These are phyloP conservation scores for Synaphobranchus kaupii DNA, from an alignment of 2,797 vertebrate species.

Conservation along the genomic window DNA sequence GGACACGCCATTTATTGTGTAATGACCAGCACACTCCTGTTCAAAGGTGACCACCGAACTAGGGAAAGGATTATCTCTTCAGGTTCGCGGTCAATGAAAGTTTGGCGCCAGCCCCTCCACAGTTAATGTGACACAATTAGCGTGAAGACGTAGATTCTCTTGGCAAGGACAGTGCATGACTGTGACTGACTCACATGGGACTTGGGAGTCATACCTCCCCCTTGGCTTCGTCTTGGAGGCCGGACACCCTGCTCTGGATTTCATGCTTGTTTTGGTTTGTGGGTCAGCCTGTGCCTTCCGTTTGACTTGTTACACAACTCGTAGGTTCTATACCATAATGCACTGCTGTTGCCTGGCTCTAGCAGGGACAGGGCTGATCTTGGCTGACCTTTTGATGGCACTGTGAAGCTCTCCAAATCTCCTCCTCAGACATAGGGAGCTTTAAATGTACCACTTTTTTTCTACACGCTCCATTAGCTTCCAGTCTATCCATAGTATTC, in stretches of 20 bases:
- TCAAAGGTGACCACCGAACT: not conserved
- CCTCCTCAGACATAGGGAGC: not conserved
- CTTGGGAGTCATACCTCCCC: constrained; percentile 45
- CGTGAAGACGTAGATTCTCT: constrained; percentile 25
- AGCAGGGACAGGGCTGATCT: not conserved
- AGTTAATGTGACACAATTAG: constrained; percentile 1
- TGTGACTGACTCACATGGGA: constrained; percentile 51
- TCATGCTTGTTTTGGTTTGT: constrained; percentile 66
- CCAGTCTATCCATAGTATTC: not conserved
- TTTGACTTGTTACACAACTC: constrained; percentile 59
- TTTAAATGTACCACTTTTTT: no score
- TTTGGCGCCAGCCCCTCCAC: not conserved
- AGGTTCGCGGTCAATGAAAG: not conserved
- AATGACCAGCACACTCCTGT: not conserved
- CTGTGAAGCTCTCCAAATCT: not conserved
- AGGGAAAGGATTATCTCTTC: not conserved
- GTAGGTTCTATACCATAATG: constrained; percentile 55
- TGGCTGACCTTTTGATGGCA: not conserved
- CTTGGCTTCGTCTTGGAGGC: constrained; percentile 53
- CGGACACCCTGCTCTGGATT: constrained; percentile 63
- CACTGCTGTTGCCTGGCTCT: constrained; percentile 28
- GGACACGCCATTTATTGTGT: not conserved
- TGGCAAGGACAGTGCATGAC: constrained; percentile 33
- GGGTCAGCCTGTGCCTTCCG: constrained; percentile 57
- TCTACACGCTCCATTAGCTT: no score